Base-by-base conservation (phyloP, 2,888 invertebrate species). In the Thymelicus sylvestris region DNA sequence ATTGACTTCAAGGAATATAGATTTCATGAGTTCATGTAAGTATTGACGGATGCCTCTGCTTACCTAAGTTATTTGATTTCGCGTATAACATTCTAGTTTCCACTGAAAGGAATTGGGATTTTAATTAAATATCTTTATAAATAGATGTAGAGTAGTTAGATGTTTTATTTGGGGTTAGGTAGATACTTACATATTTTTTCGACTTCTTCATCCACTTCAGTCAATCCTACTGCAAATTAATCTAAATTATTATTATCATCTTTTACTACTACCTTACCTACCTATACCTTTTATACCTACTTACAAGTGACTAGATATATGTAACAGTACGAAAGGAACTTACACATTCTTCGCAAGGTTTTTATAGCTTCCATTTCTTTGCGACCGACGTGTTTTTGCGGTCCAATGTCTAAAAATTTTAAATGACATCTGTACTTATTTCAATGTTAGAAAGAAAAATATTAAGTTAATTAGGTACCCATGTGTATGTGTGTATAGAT, bases 101-200 rank as follows among this genome's bases (percentile, higher is more conserved):
- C 74, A 88, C 88, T 88, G 78, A 63, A 79, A 77, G 19, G 74
- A 57, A 47, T 66, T 50, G 60, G 67, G 44, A 61, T 50, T 41
- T 41, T 7, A 44, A 44, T 44, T 44, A 44, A 44, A 44, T 44
- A 12, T 31, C 5, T 3, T 31, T 31, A 3, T 3, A 31, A 31
- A 5, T 31, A 31, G 31, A 31, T 31, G 31, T 31, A 31, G n/a
- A n/a, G n/a, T n/a, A 19, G 19, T 19, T 7, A 39, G 1, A 7
- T 39, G 39, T 39, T 7, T 7, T 39, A 7, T 39, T 39, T 41
- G 7, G 39, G 15, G 61, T 50, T 48, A 71, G 19, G 19, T 19
- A 15, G 61, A 44, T 48, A 71, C 88, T 82, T 81, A 91, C 91
- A 61, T 75, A 91, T 90, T 82, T 88, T 91, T 77, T 89, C 88